Percentiles rank a stretch among this genome's conserved stretches.
phyloP scores from a whole-genome alignment of 2,797 vertebrate genomes.

The Hippoglossus hippoglossus region DNA sequence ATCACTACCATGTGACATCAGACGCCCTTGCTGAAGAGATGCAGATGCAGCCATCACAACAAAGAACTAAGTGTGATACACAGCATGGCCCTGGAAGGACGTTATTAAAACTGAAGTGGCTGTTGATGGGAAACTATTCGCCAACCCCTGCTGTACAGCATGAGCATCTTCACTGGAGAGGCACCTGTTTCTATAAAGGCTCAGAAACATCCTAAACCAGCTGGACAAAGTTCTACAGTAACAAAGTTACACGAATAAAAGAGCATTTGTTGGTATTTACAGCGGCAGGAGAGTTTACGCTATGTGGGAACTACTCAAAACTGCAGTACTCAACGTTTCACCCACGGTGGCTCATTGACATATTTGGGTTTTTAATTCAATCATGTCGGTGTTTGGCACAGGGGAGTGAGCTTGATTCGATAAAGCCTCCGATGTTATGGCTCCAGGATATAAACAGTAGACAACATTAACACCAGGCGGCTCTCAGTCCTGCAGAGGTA shows the following conservation, averaged over 20 bases:
- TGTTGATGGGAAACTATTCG: neutral
- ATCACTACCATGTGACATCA: too few species aligned
- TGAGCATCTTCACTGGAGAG: neutral
- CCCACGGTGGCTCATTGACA: neutral
- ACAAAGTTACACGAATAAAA: too few species aligned
- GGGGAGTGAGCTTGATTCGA: neutral
- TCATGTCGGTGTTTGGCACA: neutral
- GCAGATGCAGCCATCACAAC: neutral
- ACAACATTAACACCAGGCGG: conserved; percentile 1
- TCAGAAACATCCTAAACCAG: neutral
- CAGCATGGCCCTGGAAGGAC: too few species aligned
- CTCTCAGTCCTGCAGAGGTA: neutral
- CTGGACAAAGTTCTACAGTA: neutral
- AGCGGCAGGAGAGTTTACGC: neutral
- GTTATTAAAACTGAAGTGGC: neutral
- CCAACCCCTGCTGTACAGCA: neutral
- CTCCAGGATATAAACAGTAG: conserved; percentile 2
- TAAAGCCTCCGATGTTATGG: neutral
- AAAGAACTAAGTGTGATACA: neutral
- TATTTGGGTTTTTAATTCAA: conserved; percentile 2
- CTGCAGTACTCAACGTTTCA: neutral
- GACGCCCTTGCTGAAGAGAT: neutral
- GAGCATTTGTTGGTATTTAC: neutral
- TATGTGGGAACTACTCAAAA: neutral
- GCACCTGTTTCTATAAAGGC: neutral